Base-by-base conservation (phyloP, 2,888 invertebrate genomes). In the Digitonthophagus gazella region DNA sequence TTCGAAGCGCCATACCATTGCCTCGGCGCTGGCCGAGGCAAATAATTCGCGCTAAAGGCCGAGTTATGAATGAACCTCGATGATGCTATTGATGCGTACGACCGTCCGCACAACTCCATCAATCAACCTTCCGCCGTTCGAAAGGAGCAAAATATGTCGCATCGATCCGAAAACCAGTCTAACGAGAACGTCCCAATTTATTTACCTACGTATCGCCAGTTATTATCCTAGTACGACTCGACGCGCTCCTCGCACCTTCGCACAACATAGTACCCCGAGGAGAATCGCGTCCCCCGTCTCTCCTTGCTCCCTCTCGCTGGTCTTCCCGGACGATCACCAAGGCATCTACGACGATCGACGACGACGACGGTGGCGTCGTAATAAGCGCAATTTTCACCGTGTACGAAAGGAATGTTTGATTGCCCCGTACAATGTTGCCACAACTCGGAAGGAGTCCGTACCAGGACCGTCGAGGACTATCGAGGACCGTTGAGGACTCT, bases 331-430 rank as follows among this genome's bases (percentile, higher is more conserved):
- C n/a, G n/a, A n/a, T n/a, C n/a, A n/a, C n/a, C n/a, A n/a, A n/a
- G n/a, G n/a, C n/a, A n/a, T n/a, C n/a, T n/a, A n/a, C n/a, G n/a
- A n/a, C n/a, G n/a, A n/a, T n/a, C n/a, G n/a, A n/a, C n/a, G n/a
- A n/a, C n/a, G n/a, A n/a, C n/a, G n/a, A n/a, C n/a, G n/a, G n/a
- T n/a, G n/a, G n/a, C n/a, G n/a, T n/a, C n/a, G n/a, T n/a, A n/a
- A n/a, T n/a, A n/a, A n/a, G n/a, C n/a, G n/a, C n/a, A n/a, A n/a
- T n/a, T n/a, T n/a, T n/a, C n/a, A n/a, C n/a, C n/a, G n/a, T n/a
- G n/a, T n/a, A n/a, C n/a, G n/a, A n/a, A 57, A 57, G 15, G 57
- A 57, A 57, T 57, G 57, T 57, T 57, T 57, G 57, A 15, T 57
- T 57, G 57, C 15, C 57, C 15, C 57, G 14, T 57, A 14, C 57